These are phyloP conservation scores for Ephestia elutella DNA, from an alignment of 1,140 invertebrate genomes.

Conservation along the genomic window DNA sequence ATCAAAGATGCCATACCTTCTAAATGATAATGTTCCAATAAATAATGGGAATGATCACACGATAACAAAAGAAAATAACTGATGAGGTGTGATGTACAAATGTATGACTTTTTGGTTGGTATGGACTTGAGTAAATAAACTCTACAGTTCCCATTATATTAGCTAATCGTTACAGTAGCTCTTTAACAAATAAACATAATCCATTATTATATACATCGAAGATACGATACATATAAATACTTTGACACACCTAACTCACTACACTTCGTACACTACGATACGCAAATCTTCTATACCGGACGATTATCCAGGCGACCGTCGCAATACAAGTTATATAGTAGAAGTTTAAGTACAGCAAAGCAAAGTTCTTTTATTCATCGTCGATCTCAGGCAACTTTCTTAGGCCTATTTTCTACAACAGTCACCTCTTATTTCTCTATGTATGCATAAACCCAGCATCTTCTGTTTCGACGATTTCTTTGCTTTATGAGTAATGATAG, in stretches of 20 bases:
- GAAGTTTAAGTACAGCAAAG: too few relatives aligned
- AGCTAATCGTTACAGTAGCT: constrained; percentile 9
- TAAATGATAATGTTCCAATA: constrained; percentile 19
- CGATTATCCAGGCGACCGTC: too few relatives aligned
- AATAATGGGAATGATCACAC: constrained; percentile 16
- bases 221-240: constrained; percentile 38
- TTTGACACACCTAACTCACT: constrained; percentile 48
- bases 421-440: too few relatives aligned
- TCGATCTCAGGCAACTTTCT: too few relatives aligned
- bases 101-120: background rate
- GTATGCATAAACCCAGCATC: too few relatives aligned
- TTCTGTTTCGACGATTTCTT: too few relatives aligned
- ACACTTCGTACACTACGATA: too few relatives aligned
- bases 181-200: constrained; percentile 14
- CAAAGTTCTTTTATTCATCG: too few relatives aligned
- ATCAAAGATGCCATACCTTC: constrained; percentile 12
- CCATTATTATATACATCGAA: constrained; percentile 13
- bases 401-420: too few relatives aligned
- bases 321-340: too few relatives aligned
- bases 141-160: constrained; percentile 1
- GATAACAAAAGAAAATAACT: constrained; percentile 4
- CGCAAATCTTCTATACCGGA: too few relatives aligned
- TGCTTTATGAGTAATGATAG: too few relatives aligned
- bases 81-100: background rate
- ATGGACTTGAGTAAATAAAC: background rate